These are phyloP conservation scores for Erethizon dorsatum DNA, from an alignment of 2,797 vertebrate species.

Conservation along the genomic window DNA sequence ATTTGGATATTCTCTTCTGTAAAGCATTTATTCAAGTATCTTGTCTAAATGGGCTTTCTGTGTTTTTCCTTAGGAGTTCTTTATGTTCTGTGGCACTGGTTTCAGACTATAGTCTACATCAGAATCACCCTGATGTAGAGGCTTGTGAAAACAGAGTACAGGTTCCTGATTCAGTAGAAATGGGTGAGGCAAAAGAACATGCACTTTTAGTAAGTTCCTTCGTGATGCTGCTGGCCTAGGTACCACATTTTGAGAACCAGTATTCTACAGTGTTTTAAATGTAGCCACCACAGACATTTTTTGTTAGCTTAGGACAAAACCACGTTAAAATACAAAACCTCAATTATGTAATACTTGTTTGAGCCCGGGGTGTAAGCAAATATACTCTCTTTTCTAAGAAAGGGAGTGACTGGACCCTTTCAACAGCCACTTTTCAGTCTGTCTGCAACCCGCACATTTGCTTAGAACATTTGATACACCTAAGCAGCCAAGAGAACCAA, in stretches of 20 bases:
- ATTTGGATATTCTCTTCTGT: neutral
- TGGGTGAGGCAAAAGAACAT: neutral
- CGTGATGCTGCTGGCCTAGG: neutral
- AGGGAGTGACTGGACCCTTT: neutral
- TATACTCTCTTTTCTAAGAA: neutral
- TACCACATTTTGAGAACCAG: neutral
- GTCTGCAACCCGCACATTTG: neutral
- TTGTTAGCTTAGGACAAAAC: constrained; percentile 2
- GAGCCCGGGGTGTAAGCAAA: neutral
- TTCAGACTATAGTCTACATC: neutral
- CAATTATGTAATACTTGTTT: neutral
- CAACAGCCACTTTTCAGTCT: neutral
- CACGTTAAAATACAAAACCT: constrained; percentile 13
- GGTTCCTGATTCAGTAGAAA: neutral
- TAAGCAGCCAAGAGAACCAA: constrained; percentile 23
- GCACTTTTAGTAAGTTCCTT: neutral
- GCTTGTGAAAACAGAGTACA: neutral
- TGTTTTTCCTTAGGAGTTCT: constrained; percentile 6
- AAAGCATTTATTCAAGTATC: neutral
- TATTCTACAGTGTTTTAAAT: neutral
- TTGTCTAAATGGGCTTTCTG: neutral
- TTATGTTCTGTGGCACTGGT: neutral
- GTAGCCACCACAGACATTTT: neutral
- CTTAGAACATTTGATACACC: neutral
- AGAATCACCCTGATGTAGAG: neutral